Base-by-base conservation (phyloP, 2,888 invertebrate species). In the Choreutis nemorana region DNA sequence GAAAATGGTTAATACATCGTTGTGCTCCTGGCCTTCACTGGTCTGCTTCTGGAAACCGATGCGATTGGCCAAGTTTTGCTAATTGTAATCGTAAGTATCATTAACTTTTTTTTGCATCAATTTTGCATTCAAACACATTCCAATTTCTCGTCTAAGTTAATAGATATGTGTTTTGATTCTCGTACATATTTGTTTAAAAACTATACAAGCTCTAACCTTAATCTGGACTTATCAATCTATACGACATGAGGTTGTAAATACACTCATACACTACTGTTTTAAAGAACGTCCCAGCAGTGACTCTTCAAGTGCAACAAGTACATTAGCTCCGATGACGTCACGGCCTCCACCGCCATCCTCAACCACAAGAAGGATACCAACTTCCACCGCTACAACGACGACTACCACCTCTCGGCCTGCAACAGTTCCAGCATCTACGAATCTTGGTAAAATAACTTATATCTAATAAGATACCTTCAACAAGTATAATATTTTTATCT, bases 1-100 rank as follows among this genome's bases (percentile, higher is more conserved):
- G 91, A 0, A 84, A 86, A 31, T 66, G 89, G 52, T 82, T 75
- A 16, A 86, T 85, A 39, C 88, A 90, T 42, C 83, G 83, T 39
- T 93, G 93, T 50, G 88, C 91, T 0, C 87, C 88, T 0, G 91
- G 91, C 3, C 61, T 93, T 24, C 91, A 92, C 55, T 94, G 91
- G 91, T 89, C 91, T 42, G 64, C 75, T 12, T 50, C 73, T 1
- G 75, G 78, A 27, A 81, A 81, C 22, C 80, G 87, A 23, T 93
- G 93, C 48, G 92, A 93, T 55, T 93, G 92, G 93, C 92, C 92
- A 1, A 75, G 73, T 24, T 79, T 78, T 18, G 91, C 90, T 1
- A 85, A 87, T 43, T 93, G 93, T 51, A 66, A 54, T 15, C 55
- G 75, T 73, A 45, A 40, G 31, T 31, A 4, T 15, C 11, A 8